phyloP scores from a whole-genome alignment of 2,797 vertebrate genomes.

The Pagetopsis macropterus region DNA sequence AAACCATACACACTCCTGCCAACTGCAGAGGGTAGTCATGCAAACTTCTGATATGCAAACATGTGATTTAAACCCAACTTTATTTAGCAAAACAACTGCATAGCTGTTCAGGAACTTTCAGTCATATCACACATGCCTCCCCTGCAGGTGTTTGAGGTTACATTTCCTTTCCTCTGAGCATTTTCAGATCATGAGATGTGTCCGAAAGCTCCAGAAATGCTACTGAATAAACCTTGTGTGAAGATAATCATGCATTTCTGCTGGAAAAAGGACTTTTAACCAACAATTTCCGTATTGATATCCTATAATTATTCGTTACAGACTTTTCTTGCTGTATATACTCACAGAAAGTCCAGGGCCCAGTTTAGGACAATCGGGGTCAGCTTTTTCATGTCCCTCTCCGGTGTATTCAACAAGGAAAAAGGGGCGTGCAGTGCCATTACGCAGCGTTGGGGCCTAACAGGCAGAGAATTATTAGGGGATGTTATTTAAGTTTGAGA shows the following conservation, averaged over 20 bases:
- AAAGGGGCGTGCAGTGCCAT: constrained; percentile 72
- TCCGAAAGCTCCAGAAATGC: not conserved
- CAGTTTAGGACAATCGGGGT: constrained; percentile 82
- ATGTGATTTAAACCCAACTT: too few relatives aligned
- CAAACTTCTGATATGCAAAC: too few relatives aligned
- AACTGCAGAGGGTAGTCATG: not conserved
- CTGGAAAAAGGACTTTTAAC: not conserved
- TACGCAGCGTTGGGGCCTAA: constrained; percentile 81
- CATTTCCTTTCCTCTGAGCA: not conserved
- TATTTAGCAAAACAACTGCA: too few relatives aligned
- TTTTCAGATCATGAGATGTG: not conserved
- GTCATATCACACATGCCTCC: too few relatives aligned
- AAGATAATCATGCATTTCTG: too few relatives aligned
- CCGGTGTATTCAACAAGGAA: constrained; percentile 86
- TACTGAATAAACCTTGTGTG: not conserved
- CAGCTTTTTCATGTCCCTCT: constrained; percentile 73
- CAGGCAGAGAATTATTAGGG: not conserved
- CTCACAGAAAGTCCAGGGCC: constrained; percentile 85
- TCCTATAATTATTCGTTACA: not conserved
- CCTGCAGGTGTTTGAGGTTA: not conserved
- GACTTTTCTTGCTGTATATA: not conserved
- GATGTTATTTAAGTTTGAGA: not conserved
- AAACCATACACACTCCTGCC: not conserved
- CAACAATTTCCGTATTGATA: not conserved
- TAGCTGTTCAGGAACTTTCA: too few relatives aligned